These are phyloP conservation scores for Platyura marginata DNA, from an alignment of 1,140 invertebrate genomes.

Conservation along the genomic window DNA sequence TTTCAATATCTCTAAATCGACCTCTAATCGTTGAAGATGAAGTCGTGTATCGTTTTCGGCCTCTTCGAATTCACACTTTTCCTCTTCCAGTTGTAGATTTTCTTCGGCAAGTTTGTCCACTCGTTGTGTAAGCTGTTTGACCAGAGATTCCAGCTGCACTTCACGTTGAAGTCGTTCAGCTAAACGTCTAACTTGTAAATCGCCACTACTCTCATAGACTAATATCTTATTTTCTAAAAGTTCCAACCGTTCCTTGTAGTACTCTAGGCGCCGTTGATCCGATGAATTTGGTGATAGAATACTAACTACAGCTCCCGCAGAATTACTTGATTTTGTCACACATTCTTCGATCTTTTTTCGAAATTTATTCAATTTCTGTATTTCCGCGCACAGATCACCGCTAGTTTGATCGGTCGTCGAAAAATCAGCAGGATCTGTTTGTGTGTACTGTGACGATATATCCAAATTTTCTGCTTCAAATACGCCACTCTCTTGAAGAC, in stretches of 20 bases:
- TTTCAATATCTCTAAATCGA: conserved; percentile 19
- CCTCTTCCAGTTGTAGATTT: conserved; percentile 38
- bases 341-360: conserved; percentile 31
- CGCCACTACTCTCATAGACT: conserved; percentile 37
- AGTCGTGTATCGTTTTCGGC: conserved; percentile 46
- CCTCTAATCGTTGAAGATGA: conserved; percentile 34
- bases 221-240: conserved; percentile 35
- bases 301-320: conserved; percentile 11
- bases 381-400: conserved; percentile 30
- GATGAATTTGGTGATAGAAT: conserved; percentile 24
- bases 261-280: conserved; percentile 32
- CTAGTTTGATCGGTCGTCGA: conserved; percentile 18
- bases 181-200: conserved; percentile 32
- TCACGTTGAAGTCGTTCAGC: conserved; percentile 36
- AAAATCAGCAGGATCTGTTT: conserved; percentile 30
- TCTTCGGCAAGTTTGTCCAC: conserved; percentile 33
- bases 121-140: conserved; percentile 32
- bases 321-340: conserved; percentile 13
- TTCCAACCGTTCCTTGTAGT: conserved; percentile 35
- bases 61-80: conserved; percentile 45
- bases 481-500: conserved; percentile 43
- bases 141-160: conserved; percentile 29
- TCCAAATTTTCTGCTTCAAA: conserved; percentile 34
- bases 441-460: conserved; percentile 23
- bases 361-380: conserved; percentile 33